A percentile compares a stretch with the other conserved stretches of the same genome.
phyloP scores from a whole-genome alignment of 2,888 invertebrate genomes.

The Drosophila paranaensis region DNA sequence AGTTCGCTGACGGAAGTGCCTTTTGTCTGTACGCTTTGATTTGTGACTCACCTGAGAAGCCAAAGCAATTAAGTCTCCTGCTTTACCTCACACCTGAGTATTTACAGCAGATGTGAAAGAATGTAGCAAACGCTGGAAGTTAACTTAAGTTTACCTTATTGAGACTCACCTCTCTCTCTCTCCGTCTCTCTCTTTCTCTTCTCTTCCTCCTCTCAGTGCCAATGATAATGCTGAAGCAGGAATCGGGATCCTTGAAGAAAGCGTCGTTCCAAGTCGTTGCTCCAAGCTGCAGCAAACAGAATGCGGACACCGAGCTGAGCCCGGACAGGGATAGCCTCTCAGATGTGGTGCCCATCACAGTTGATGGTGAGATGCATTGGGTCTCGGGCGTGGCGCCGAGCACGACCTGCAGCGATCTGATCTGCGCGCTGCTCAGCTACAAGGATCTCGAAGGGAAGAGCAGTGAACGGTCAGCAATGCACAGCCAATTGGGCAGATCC shows the following conservation, averaged over 20 bases:
- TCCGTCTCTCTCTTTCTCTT: neutral
- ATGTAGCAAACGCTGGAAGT: slow-evolving; percentile 16
- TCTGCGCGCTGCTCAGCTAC: slow-evolving; percentile 89
- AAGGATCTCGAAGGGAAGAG: slow-evolving; percentile 74
- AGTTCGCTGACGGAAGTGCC: slow-evolving; percentile 31
- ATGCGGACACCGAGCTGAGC: slow-evolving; percentile 44
- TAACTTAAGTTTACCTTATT: too few relatives aligned
- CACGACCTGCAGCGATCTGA: slow-evolving; percentile 92
- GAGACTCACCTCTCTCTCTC: neutral
- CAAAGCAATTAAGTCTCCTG: slow-evolving; percentile 39
- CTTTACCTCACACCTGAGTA: slow-evolving; percentile 10
- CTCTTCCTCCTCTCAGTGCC: slow-evolving; percentile 9
- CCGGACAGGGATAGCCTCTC: slow-evolving; percentile 74
- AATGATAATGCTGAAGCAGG: slow-evolving; percentile 42
- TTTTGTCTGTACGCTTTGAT: slow-evolving; percentile 4
- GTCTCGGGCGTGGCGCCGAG: slow-evolving; percentile 91
- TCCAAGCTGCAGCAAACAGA: slow-evolving; percentile 6
- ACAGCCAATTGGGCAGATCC: slow-evolving; percentile 36
- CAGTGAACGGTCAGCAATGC: neutral
- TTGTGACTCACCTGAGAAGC: slow-evolving; percentile 35
- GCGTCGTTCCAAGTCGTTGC: slow-evolving; percentile 20
- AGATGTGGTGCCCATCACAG: slow-evolving; percentile 90
- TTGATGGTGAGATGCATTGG: slow-evolving; percentile 91
- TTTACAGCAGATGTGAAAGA: neutral
- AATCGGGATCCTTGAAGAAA: slow-evolving; percentile 23